Conservation (phyloP, 1,140 invertebrate genomes). For the Mizuhopecten yessoensis region DNA sequence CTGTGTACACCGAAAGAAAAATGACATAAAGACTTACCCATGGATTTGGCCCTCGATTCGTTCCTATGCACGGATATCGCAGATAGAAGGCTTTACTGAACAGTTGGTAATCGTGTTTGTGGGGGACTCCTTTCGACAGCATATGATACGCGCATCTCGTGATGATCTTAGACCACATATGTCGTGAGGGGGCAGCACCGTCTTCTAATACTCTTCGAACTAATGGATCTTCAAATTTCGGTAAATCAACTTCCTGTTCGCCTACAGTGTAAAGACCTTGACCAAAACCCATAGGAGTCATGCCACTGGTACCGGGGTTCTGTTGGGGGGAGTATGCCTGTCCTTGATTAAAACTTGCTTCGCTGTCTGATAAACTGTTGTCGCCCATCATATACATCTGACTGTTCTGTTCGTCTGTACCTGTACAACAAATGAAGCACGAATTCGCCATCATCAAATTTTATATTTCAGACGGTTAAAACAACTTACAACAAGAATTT, state of each 20-base stretch:
- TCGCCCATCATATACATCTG: constrained; percentile 38
- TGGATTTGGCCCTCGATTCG: constrained; percentile 54
- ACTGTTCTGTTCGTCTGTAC: constrained; percentile 6
- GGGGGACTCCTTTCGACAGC: constrained; percentile 52
- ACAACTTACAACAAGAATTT: too few species aligned
- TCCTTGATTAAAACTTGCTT: constrained; percentile 27
- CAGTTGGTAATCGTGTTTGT: constrained; percentile 55
- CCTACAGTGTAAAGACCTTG: constrained; percentile 31
- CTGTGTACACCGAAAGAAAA: background rate
- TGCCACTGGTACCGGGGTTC: background rate
- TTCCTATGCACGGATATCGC: constrained; percentile 57
- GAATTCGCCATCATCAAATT: too few species aligned
- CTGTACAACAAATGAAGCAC: too few species aligned
- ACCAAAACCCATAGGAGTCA: background rate
- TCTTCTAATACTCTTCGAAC: constrained; percentile 56
- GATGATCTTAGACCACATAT: constrained; percentile 57
- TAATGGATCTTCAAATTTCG: constrained; percentile 55
- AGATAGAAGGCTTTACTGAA: constrained; percentile 52
- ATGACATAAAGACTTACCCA: constrained; percentile 43
- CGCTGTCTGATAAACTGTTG: constrained; percentile 37
- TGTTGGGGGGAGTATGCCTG: constrained; percentile 30
- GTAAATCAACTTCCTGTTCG: constrained; percentile 49
- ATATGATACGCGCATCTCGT: constrained; percentile 58
- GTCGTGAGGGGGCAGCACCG: constrained; percentile 48
- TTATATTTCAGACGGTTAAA: too few species aligned